A percentile compares a stretch with the other conserved stretches of the same genome.
phyloP scores from a whole-genome alignment of 2,113 vertebrate genomes.

The Eupsittula cactorum region DNA sequence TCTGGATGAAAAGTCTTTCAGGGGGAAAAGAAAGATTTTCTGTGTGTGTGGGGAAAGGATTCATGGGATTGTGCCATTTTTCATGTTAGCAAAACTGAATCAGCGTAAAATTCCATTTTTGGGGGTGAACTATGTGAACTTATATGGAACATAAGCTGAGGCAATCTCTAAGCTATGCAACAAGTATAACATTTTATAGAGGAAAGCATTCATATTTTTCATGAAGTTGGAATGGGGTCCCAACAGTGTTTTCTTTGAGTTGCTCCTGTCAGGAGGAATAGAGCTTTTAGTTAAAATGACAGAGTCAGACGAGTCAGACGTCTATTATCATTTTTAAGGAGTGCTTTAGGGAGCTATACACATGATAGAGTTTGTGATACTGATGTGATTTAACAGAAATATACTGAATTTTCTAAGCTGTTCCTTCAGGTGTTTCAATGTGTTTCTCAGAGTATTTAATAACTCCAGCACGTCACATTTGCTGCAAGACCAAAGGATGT shows the following conservation, averaged over 20 bases:
- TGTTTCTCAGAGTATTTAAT: not conserved
- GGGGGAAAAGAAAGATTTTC: not conserved
- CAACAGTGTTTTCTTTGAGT: not conserved
- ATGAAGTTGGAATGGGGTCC: not conserved
- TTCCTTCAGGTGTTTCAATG: not conserved
- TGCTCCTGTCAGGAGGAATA: not conserved
- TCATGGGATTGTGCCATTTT: not conserved
- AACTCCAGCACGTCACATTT: not conserved
- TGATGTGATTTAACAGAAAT: not conserved
- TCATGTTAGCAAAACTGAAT: not conserved
- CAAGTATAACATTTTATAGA: not conserved
- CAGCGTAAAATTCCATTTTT: not conserved
- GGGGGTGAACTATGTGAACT: not conserved
- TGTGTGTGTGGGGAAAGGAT: accelerated
- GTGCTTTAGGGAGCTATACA: not conserved
- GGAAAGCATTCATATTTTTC: not conserved
- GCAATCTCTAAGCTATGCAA: not conserved
- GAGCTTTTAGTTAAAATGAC: not conserved
- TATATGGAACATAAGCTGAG: not conserved
- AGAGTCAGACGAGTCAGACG: not conserved
- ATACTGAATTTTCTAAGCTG: not conserved
- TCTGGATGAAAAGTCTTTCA: not conserved
- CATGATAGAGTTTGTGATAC: not conserved
- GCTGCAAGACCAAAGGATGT: not conserved
- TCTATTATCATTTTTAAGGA: not conserved